Evolutionary conservation across 2,888 invertebrate species (phyloP).

Genomic region (Sarcophaga caerulescens): DNA sequence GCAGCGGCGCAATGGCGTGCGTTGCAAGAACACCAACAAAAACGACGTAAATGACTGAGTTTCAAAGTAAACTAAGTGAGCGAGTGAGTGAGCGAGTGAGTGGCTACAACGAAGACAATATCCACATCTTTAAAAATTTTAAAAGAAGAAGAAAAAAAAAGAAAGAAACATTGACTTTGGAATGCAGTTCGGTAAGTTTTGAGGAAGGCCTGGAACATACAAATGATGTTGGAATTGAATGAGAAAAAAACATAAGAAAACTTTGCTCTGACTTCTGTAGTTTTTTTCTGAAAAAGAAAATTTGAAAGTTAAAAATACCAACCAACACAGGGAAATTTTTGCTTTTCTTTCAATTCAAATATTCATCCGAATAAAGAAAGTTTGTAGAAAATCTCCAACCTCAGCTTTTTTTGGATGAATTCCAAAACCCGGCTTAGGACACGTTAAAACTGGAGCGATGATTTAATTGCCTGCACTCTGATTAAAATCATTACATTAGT

Average conservation of each 20-base stretch:
- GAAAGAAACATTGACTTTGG: constrained; percentile 22
- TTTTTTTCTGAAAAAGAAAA: background rate
- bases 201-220: constrained; percentile 37
- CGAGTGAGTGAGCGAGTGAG: constrained; percentile 30
- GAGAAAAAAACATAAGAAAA: constrained; percentile 3
- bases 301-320: no score
- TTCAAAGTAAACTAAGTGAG: no score
- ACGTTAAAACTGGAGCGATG: no score
- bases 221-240: background rate
- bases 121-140: background rate
- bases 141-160: constrained; percentile 4
- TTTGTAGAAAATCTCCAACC: no score
- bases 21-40: constrained; percentile 9
- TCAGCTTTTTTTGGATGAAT: no score
- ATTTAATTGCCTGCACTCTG: no score
- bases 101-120: constrained; percentile 35
- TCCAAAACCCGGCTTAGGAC: no score
- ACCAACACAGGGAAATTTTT: no score
- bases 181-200: constrained; percentile 61
- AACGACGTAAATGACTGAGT: background rate
- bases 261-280: constrained; percentile 5
- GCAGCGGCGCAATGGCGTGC: constrained; percentile 3
- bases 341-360: no score
- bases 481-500: no score
- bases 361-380: no score